phyloP scores from a whole-genome alignment of 2,888 invertebrate genomes.

The Aphrophora alni region DNA sequence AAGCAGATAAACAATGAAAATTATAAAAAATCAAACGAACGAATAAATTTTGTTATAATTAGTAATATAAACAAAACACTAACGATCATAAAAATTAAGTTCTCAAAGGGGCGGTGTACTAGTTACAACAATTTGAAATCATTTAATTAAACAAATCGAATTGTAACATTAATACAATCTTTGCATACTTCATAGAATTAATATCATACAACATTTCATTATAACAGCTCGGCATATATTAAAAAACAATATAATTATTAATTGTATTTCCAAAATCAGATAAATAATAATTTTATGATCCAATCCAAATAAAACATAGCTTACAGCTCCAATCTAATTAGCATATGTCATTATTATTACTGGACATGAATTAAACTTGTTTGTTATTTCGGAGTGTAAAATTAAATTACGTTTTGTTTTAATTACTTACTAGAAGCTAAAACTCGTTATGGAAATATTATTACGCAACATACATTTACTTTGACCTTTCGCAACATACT shows the following conservation, averaged over 20 bases:
- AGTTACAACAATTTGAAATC: no score
- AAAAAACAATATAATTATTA: background rate
- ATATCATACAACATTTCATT: no score
- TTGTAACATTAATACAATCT: no score
- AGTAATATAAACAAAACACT: no score
- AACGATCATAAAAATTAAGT: no score
- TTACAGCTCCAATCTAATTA: background rate
- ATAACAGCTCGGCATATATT: no score
- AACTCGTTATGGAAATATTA: background rate
- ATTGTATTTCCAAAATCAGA: background rate
- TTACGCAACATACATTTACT: background rate
- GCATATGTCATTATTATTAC: background rate
- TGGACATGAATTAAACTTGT: background rate
- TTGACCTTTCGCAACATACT: background rate
- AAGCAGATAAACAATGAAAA: no score
- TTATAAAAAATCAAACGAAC: no score
- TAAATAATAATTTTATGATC: background rate
- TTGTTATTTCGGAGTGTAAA: background rate
- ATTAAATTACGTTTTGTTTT: slow-evolving; percentile 1
- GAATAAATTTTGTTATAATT: no score
- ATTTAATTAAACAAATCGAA: no score
- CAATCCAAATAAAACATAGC: background rate
- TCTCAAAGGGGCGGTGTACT: no score
- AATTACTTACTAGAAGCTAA: background rate
- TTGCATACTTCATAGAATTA: no score